Percentiles rank a stretch among this genome's conserved stretches.
These are phyloP conservation scores for Nyleta sp. DNA, from an alignment of 2,888 invertebrate species.

Conservation along the genomic window DNA sequence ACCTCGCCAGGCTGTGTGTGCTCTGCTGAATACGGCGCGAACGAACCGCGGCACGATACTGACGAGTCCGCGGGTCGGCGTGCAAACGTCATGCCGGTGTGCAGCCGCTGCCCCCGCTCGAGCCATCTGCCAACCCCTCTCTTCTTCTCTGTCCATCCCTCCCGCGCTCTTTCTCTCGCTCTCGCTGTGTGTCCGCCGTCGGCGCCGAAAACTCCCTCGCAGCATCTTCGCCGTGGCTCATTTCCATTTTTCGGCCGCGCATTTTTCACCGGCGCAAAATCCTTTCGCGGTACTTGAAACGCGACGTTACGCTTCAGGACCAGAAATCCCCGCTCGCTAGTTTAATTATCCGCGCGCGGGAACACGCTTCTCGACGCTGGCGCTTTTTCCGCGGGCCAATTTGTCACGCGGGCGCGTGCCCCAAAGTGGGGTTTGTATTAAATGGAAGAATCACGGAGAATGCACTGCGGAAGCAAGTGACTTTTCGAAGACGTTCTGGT, in stretches of 20 bases:
- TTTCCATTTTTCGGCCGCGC: conserved; percentile 9
- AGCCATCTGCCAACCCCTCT: conserved; percentile 63
- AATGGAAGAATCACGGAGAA: too few relatives aligned
- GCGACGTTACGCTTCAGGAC: conserved; percentile 23
- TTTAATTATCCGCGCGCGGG: conserved; percentile 52
- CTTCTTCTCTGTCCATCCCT: conserved; percentile 10
- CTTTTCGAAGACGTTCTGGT: too few relatives aligned
- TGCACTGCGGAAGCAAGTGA: too few relatives aligned
- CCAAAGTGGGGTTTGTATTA: too few relatives aligned
- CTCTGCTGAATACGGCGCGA: conserved; percentile 74
- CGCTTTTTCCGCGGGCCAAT: too few relatives aligned
- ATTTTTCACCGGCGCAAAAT: too few relatives aligned
- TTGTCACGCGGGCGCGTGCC: too few relatives aligned
- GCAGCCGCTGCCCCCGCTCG: conserved; percentile 68
- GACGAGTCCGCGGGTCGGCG: conserved; percentile 77
- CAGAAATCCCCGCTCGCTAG: conserved; percentile 42
- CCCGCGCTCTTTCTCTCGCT: not conserved
- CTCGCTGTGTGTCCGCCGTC: not conserved
- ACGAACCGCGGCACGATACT: conserved; percentile 80
- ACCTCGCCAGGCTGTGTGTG: too few relatives aligned
- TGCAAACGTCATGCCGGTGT: conserved; percentile 79
- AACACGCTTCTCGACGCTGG: too few relatives aligned
- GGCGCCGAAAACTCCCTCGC: conserved; percentile 33
- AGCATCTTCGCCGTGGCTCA: conserved; percentile 19
- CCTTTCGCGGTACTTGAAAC: too few relatives aligned